These are phyloP conservation scores for Clytia hemisphaerica DNA, from an alignment of 30 jellyfish, hydroid and myxozoan species.

Conservation along the genomic window DNA sequence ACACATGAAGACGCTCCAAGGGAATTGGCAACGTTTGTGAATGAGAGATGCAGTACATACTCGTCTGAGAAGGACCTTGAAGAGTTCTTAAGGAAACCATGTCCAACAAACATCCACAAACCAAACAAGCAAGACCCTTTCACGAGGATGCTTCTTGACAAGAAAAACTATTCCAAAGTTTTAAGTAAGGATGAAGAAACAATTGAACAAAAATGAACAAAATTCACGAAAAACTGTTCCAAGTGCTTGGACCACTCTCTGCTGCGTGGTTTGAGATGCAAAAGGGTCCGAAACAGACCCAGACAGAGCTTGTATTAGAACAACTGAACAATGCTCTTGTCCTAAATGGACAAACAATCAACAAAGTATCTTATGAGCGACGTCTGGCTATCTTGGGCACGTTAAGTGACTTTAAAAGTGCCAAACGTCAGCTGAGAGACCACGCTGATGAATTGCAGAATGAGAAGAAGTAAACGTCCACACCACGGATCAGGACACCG, in stretches of 20 bases:
- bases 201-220: too few relatives aligned
- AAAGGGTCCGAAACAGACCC: too few relatives aligned
- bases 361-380: neutral
- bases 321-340: neutral
- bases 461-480: neutral
- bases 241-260: neutral
- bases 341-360: neutral
- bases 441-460: neutral
- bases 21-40: neutral
- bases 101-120: neutral
- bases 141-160: neutral
- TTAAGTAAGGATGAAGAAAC: neutral
- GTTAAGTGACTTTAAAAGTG: neutral
- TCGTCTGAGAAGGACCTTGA: constrained; percentile 2
- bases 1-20: neutral
- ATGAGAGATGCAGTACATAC: neutral
- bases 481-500: neutral
- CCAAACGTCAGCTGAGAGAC: neutral
- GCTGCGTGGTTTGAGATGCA: neutral
- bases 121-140: neutral
- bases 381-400: neutral
- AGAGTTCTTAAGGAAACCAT: neutral
- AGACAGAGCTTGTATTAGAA: too few relatives aligned
- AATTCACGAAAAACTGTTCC: neutral
- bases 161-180: neutral